Base-by-base conservation (phyloP, 2,888 invertebrate genomes). In the Ellobium chinense region DNA sequence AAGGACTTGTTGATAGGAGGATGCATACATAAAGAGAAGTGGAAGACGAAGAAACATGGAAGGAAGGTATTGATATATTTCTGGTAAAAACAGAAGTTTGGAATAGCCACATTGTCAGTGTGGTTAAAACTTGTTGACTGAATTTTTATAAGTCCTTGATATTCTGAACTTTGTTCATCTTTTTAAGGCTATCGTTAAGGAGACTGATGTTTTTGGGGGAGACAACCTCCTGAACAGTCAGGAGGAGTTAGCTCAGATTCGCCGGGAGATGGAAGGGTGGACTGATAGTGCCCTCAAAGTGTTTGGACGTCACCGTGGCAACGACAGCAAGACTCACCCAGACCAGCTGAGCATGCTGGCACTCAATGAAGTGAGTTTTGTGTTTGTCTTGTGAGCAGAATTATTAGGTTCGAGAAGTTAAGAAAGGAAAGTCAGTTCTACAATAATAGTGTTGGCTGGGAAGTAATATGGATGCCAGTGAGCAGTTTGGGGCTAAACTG, bases 201-300 rank as follows among this genome's bases (percentile, higher is more conserved):
- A 91, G 79, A 85, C 89, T 24, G 92, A 92, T 79, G 87, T 89
- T 77, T 92, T 91, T 85, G 91, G 91, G 65, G 92, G 92, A 2
- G 92, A 92, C 78, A 83, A 85, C n/a, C 82, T 92, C 63, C 85
- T 92, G 60, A 87, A 85, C 73, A 89, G 88, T 14, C 90, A 91
- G 77, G 92, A 93, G 46, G 85, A 87, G 66, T 76, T 93, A 69
- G 85, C 84, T 18, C 72, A 85, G 37, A 88, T 92, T 9, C 87
- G 88, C 21, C 81, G 82, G 34, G 88, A 91, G 84, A 88, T 92
- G 88, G 90, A 91, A 5, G 90, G 89, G 0, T 92, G 92, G 92
- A 91, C 92, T 12, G 92, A 92, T 82, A 87, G 87, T 77, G 90
- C 91, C 5, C 81, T 92, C 37, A 87, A 89, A 77, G 88, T 92